Base-by-base conservation (phyloP, 1,140 invertebrate genomes). In the Diuraphis noxia region DNA sequence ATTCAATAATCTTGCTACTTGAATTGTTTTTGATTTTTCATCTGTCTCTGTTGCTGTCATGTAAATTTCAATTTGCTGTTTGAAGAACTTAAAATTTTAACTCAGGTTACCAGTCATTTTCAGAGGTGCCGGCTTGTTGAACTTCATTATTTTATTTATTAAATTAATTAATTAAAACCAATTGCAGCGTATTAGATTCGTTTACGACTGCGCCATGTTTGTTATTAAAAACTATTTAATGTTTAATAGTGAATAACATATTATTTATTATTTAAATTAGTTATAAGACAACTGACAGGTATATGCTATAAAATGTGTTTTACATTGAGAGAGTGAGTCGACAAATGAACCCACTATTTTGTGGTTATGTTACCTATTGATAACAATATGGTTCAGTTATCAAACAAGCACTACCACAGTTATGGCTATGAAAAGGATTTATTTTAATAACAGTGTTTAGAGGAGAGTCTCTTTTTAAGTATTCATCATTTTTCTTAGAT, bases 401-500 rank as follows among this genome's bases (percentile, higher is more conserved):
- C n/a, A n/a, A n/a, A n/a, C n/a, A n/a, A n/a, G n/a, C n/a, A 81
- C 38, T 40, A 25, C 21, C n/a, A 81, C 38, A 81, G 4, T 81
- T 81, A 81, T 81, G 79, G 0, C 23, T 81, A 81, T 81, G 79
- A 10, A 81, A 81, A n/a, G 23, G 40, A 84, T 84, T 84, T 13
- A 84, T 43, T 84, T 82, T 84, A 8, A 84, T 84, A 43, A 84
- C 17, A 10, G 40, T 43, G 30, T 84, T 84, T n/a, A 84, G 30
- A 41, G 30, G 81, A 17, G 40, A 40, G 40, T 84, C 10, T 43
- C 30, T 84, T 43, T 43, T 84, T 41, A 43, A 84, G 17, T 84
- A 84, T 43, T 41, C 30, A n/a, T 84, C 79, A 84, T 43, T 84
- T 84, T 84, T 84, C 17, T 84, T 43, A n/a, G 81, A 41, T n/a